Conservation (phyloP, 2,888 invertebrate species). For the Seira ritae region DNA sequence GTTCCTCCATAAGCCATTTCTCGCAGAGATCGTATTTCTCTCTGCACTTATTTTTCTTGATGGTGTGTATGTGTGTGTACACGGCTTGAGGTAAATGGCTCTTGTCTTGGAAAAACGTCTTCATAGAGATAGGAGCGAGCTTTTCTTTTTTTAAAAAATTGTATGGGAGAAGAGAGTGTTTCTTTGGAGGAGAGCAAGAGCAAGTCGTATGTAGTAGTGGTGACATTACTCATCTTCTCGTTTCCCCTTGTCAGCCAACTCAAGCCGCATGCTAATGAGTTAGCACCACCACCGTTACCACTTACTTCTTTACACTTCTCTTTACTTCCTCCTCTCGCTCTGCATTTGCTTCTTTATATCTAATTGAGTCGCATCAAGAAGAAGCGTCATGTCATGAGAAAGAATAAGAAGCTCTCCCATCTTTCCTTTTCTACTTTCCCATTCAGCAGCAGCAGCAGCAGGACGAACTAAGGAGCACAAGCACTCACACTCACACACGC, state of each 20-base stretch:
- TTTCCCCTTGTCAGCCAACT: conserved; percentile 70
- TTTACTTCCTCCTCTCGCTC: conserved; percentile 36
- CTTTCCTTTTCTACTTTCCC: conserved; percentile 53
- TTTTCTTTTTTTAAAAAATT: too few species aligned
- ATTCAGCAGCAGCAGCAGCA: conserved; percentile 54
- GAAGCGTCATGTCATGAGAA: conserved; percentile 63
- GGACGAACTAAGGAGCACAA: neutral
- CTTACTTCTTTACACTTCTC: conserved; percentile 41
- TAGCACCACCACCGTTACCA: conserved; percentile 63
- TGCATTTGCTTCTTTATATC: conserved; percentile 47
- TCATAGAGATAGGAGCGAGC: neutral
- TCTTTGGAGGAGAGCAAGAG: conserved; percentile 19
- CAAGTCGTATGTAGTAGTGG: conserved; percentile 52
- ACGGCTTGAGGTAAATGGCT: neutral
- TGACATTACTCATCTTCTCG: conserved; percentile 68
- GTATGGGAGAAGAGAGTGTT: neutral
- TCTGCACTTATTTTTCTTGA: conserved; percentile 48
- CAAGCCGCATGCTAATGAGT: conserved; percentile 71
- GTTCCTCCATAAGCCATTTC: neutral
- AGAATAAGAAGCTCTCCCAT: conserved; percentile 48
- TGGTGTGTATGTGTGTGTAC: neutral
- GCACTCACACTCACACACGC: too few species aligned
- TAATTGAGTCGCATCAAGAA: conserved; percentile 67
- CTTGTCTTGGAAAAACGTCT: neutral
- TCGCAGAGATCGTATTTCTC: neutral